Conservation (phyloP, 2,888 invertebrate species). For the Plemyria rubiginata region DNA sequence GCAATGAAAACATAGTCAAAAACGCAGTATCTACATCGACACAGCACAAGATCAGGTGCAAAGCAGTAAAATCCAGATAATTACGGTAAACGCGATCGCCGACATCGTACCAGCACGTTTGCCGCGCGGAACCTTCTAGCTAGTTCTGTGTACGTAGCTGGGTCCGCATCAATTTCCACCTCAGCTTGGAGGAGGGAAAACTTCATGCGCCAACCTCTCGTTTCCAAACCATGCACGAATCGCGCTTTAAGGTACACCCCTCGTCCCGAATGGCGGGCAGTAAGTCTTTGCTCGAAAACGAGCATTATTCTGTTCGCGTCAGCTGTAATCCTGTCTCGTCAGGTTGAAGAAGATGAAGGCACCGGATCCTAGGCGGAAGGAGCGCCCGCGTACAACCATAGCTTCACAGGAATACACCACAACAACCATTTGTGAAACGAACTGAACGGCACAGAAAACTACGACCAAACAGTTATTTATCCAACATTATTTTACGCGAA, state of each 20-base stretch:
- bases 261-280: slow-evolving; percentile 69
- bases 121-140: slow-evolving; percentile 70
- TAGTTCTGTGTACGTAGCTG: slow-evolving; percentile 67
- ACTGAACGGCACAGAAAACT: slow-evolving; percentile 49
- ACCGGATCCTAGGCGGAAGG: slow-evolving; percentile 69
- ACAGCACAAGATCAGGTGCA: slow-evolving; percentile 23
- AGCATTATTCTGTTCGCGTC: slow-evolving; percentile 77
- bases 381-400: slow-evolving; percentile 74
- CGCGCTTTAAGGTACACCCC: slow-evolving; percentile 72
- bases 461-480: slow-evolving; percentile 55
- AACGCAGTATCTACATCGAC: slow-evolving; percentile 20
- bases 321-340: slow-evolving; percentile 81
- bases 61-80: slow-evolving; percentile 57
- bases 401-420: slow-evolving; percentile 67
- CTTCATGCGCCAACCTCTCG: slow-evolving; percentile 78
- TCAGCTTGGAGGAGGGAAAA: slow-evolving; percentile 74
- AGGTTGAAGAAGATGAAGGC: slow-evolving; percentile 79
- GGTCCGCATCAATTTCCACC: slow-evolving; percentile 77
- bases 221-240: slow-evolving; percentile 73
- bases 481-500: slow-evolving; percentile 71
- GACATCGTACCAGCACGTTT: slow-evolving; percentile 70
- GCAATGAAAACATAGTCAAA: slow-evolving; percentile 11
- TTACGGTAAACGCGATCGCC: slow-evolving; percentile 64
- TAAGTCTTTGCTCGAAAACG: slow-evolving; percentile 81
- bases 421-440: slow-evolving; percentile 75